Conservation (phyloP, 2,113 vertebrate genomes). For the Pionites leucogaster region DNA sequence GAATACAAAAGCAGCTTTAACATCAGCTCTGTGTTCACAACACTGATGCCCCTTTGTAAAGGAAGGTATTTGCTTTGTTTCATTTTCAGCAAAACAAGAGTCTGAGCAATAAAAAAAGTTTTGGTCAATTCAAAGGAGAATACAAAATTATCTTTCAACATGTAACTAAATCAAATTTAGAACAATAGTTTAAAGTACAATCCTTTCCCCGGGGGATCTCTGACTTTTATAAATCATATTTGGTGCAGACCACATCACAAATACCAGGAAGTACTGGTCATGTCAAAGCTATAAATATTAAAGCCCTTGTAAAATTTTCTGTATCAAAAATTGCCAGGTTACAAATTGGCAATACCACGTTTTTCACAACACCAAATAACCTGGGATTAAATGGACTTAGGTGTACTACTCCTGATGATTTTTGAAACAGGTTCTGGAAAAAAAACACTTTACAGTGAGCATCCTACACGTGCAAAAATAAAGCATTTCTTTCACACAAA, state of each 20-base stretch:
- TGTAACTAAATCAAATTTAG: constrained; percentile 45
- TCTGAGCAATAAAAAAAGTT: constrained; percentile 30
- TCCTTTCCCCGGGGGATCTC: constrained; percentile 51
- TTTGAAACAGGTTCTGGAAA: constrained; percentile 33
- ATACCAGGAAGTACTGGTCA: constrained; percentile 73
- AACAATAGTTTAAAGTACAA: constrained; percentile 63
- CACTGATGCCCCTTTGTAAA: constrained; percentile 71
- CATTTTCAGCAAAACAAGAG: constrained; percentile 57
- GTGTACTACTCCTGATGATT: not conserved
- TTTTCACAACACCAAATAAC: not conserved
- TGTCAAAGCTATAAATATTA: constrained; percentile 66
- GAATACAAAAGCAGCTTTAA: constrained; percentile 87
- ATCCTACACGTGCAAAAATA: constrained; percentile 4
- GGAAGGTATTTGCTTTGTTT: constrained; percentile 43
- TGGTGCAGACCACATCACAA: constrained; percentile 40
- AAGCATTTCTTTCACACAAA: constrained; percentile 14
- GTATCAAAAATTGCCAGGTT: constrained; percentile 58
- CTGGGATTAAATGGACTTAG: not conserved
- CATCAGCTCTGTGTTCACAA: constrained; percentile 72
- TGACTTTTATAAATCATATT: constrained; percentile 48
- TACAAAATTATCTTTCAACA: constrained; percentile 62
- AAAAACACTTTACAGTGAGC: not conserved
- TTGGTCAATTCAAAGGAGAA: constrained; percentile 64
- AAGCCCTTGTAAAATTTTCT: constrained; percentile 77
- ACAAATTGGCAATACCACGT: constrained; percentile 36